Evolutionary conservation across 92 coral and sea anemone species (phyloP).

Genomic region (Umimayanthus kanabou): DNA sequence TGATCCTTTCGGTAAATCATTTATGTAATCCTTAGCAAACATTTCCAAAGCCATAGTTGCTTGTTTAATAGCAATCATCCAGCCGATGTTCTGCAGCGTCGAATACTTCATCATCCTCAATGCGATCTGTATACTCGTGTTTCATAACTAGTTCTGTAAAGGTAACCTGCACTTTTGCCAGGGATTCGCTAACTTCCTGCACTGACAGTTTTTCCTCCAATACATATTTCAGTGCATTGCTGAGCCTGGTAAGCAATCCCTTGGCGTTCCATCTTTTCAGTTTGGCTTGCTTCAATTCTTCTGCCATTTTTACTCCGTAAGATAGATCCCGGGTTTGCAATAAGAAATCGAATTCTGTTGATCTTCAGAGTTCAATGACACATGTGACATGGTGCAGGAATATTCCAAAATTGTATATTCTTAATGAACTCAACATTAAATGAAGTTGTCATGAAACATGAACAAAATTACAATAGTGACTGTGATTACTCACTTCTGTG

Average conservation of each 20-base stretch:
- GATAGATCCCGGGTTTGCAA: background rate
- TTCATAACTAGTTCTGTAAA: constrained; percentile 47
- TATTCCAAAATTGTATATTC: constrained; percentile 3
- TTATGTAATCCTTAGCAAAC: background rate
- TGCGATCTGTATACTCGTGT: constrained; percentile 42
- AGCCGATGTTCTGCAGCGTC: constrained; percentile 45
- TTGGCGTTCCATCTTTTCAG: constrained; percentile 44
- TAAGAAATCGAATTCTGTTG: constrained; percentile 17
- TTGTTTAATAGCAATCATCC: constrained; percentile 41
- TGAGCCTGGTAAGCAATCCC: constrained; percentile 34
- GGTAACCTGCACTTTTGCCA: background rate
- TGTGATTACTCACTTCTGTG: too few relatives aligned
- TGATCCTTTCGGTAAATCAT: background rate
- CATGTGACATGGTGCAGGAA: constrained; percentile 8
- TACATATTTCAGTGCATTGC: constrained; percentile 24
- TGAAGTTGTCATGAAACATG: too few relatives aligned
- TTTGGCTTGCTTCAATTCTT: constrained; percentile 37
- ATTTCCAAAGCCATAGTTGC: constrained; percentile 21
- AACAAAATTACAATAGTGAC: too few relatives aligned
- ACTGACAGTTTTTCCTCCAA: background rate
- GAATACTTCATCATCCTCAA: constrained; percentile 39
- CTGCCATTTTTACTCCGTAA: background rate
- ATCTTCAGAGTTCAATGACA: constrained; percentile 6
- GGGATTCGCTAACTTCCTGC: constrained; percentile 39
- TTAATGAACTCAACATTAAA: too few relatives aligned